Conservation (phyloP, 2,888 invertebrate species). For the Myopa tessellatipennis region DNA sequence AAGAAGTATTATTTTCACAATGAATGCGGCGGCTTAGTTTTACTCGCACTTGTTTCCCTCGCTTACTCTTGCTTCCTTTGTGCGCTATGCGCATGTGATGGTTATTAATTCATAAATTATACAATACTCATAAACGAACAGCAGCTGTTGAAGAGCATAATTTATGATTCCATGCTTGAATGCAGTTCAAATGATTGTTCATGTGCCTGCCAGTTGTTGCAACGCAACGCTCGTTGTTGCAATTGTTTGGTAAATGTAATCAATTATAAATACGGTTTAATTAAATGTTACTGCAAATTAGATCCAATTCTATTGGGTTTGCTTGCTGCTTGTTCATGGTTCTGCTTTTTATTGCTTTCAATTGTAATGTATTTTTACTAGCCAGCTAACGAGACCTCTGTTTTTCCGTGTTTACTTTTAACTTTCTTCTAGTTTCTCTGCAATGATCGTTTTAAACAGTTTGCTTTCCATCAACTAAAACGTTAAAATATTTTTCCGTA, state of each 20-base stretch:
- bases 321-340: background rate
- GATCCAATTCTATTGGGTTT: background rate
- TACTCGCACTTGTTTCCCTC: background rate
- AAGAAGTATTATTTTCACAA: too few species aligned
- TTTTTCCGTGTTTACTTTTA: background rate
- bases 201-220: slow-evolving; percentile 6
- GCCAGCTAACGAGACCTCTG: background rate
- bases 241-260: slow-evolving; percentile 11
- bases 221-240: background rate
- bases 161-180: slow-evolving; percentile 25
- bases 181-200: background rate
- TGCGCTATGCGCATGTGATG: background rate
- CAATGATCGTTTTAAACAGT: too few species aligned
- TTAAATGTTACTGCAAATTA: slow-evolving; percentile 21
- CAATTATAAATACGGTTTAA: slow-evolving; percentile 22
- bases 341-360: slow-evolving; percentile 8
- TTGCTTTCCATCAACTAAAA: too few species aligned
- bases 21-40: too few species aligned
- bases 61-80: background rate
- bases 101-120: slow-evolving; percentile 22
- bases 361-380: background rate
- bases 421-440: background rate
- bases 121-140: slow-evolving; percentile 11
- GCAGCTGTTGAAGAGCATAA: slow-evolving; percentile 12
- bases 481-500: too few species aligned